Conservation (phyloP, 1,140 invertebrate species). For the Amyelois transitella region DNA sequence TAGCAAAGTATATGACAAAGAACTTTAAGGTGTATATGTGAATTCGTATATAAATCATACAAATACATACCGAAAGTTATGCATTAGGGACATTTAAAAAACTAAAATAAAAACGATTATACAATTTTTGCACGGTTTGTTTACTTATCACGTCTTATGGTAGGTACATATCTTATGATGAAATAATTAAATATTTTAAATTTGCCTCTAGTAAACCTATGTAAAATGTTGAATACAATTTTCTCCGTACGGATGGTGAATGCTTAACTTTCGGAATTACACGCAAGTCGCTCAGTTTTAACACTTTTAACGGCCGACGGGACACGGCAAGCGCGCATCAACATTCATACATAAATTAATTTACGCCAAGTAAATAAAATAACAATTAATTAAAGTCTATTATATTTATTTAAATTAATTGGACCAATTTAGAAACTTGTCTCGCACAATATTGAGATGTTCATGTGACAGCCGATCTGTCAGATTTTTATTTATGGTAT, state of each 20-base stretch:
- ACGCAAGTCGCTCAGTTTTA: conserved; percentile 6
- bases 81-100: too few relatives aligned
- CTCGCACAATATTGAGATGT: neutral
- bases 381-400: conserved; percentile 1
- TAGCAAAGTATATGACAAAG: too few relatives aligned
- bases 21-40: too few relatives aligned
- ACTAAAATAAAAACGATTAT: too few relatives aligned
- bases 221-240: conserved; percentile 1
- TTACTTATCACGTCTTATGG: too few relatives aligned
- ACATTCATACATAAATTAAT: conserved; percentile 17
- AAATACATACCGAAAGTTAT: too few relatives aligned
- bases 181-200: too few relatives aligned
- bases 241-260: conserved; percentile 5
- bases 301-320: neutral
- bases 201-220: neutral
- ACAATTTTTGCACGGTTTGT: too few relatives aligned
- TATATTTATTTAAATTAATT: conserved; percentile 2
- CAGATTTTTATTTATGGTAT: neutral
- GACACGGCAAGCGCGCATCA: neutral
- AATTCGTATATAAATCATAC: too few relatives aligned
- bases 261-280: conserved; percentile 13
- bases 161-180: too few relatives aligned
- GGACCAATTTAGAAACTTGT: neutral
- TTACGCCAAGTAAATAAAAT: neutral
- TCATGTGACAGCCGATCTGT: too few relatives aligned